Evolutionary conservation across 2,888 invertebrate species (phyloP).

Genomic region (Aspidapion aeneum): DNA sequence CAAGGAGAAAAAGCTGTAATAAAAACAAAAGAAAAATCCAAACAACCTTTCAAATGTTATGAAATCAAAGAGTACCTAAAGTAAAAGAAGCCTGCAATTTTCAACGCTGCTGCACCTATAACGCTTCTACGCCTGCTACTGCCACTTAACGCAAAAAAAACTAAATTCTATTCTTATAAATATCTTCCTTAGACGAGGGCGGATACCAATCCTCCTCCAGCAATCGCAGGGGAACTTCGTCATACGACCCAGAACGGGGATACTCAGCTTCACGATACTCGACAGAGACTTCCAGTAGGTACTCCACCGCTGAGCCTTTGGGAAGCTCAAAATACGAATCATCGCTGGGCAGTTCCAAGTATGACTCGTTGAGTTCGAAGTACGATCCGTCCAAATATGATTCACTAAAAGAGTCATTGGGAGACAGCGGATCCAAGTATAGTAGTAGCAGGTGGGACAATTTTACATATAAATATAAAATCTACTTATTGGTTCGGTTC

Average conservation of each 20-base stretch:
- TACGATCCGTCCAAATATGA: constrained; percentile 18
- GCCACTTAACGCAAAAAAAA: no score
- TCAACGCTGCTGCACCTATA: no score
- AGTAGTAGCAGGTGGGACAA: not conserved
- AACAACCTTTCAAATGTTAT: no score
- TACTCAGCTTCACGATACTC: constrained; percentile 33
- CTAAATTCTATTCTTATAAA: not conserved
- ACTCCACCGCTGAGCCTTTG: constrained; percentile 22
- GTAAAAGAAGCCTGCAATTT: no score
- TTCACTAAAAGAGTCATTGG: not conserved
- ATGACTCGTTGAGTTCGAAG: constrained; percentile 17
- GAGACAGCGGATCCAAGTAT: not conserved
- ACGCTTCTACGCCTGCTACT: no score
- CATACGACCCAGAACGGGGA: constrained; percentile 37
- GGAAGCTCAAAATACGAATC: constrained; percentile 24
- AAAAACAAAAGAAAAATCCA: no score
- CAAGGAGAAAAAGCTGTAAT: no score
- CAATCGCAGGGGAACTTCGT: constrained; percentile 34
- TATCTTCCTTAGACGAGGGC: constrained; percentile 40
- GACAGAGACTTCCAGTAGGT: constrained; percentile 10
- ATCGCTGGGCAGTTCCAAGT: constrained; percentile 14
- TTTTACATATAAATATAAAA: no score
- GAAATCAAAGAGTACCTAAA: no score
- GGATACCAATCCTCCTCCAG: constrained; percentile 42
- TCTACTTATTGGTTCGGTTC: no score